Base-by-base conservation (phyloP, 1,140 invertebrate species). In the Doryteuthis pealeii region DNA sequence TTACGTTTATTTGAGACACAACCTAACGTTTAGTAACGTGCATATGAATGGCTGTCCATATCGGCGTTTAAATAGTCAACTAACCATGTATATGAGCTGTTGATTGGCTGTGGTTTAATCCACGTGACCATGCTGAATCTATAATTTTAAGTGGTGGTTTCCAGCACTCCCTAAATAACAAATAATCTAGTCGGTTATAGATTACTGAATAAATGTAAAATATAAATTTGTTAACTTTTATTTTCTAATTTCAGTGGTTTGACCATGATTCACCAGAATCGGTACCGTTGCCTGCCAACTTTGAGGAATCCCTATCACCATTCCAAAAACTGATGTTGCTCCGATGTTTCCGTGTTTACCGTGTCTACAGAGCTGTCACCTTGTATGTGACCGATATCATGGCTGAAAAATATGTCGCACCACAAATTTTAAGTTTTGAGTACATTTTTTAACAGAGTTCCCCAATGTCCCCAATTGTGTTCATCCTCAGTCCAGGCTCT, bases 401-500 rank as follows among this genome's bases (percentile, higher is more conserved):
- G 93, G 94, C 94, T 58, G 93, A 95, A 84, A 91, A 94, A 85
- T 96, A 92, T 82, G 92, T 96, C 40, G 94, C 92, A 33, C 93
- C 95, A 35, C 94, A 94, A 0, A 92, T 94, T 66, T 91, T 95
- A 74, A 92, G 92, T 81, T 92, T 95, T 73, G 92, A 94, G 75
- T 90, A 90, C 76, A 94, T 96, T 75, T 95, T 91, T 82, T 92
- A 95, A 73, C 94, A 96, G 85, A 95, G 93, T 74, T 91, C 91
- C 0, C 90, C 93, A 0, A 90, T 86, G 10, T 95, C 92, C 74
- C 94, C 95, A 0, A 92, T 96, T 22, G 92, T 96, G 66, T 96
- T 97, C 83, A 93, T 96, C 73, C 88, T 96, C 31, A 95, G 93
- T 82, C 93, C 94, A 14, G 94, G 94, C 0, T 94, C 94, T 0